These are phyloP conservation scores for Hippasteria phrygiana DNA, from an alignment of 53 echinoderm and acorn worm species.

Conservation along the genomic window DNA sequence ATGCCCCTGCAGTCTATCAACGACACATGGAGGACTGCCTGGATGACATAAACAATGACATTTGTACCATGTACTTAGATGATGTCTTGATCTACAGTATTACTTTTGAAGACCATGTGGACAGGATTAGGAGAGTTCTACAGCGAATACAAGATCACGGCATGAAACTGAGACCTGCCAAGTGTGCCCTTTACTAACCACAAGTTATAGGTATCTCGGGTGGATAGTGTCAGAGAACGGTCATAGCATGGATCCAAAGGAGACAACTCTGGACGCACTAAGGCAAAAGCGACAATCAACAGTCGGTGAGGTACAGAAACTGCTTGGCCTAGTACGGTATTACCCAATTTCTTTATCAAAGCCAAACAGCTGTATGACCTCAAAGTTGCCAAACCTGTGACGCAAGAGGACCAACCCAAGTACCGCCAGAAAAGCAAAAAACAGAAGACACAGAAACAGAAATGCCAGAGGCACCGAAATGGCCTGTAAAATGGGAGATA, in stretches of 20 bases:
- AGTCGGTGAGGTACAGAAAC: conserved; percentile 40
- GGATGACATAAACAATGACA: conserved; percentile 40
- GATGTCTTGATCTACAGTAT: conserved; percentile 55
- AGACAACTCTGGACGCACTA: conserved; percentile 18
- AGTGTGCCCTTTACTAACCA: conserved; percentile 21
- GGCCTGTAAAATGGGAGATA: neutral
- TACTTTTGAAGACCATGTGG: conserved; percentile 52
- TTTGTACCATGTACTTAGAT: conserved; percentile 55
- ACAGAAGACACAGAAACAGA: neutral
- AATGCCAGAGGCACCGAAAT: conserved; percentile 29
- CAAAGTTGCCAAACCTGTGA: neutral
- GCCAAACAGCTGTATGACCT: conserved; percentile 65
- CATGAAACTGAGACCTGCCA: conserved; percentile 40
- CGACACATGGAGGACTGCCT: conserved; percentile 49
- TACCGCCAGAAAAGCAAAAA: neutral
- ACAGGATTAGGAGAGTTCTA: conserved; percentile 41
- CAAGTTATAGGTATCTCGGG: conserved; percentile 39
- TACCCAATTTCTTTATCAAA: conserved; percentile 48
- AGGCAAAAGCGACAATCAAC: conserved; percentile 51
- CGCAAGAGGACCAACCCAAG: neutral
- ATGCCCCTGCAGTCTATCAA: conserved; percentile 67
- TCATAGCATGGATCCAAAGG: conserved; percentile 46
- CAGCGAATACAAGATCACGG: conserved; percentile 49
- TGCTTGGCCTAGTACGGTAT: conserved; percentile 52
- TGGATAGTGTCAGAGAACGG: conserved; percentile 45